Evolutionary conservation across 2,797 vertebrate genomes (phyloP), one percentile per base, ranked within the genome.

Genomic region (Myripristis murdjan): DNA sequence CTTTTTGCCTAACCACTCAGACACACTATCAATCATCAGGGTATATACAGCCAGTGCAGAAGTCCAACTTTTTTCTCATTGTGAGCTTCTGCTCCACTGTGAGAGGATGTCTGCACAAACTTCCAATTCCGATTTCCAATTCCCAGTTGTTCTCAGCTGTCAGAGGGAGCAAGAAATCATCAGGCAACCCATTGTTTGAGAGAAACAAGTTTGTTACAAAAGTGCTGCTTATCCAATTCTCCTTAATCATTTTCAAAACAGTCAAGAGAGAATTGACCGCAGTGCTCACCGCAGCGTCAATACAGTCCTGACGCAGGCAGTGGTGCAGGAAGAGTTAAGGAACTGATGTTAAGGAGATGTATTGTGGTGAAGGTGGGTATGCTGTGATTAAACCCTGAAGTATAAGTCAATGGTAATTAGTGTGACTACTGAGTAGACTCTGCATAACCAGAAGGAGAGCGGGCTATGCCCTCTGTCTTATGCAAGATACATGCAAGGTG

Each of bases 151-250:
- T 69, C 56, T 82, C 66, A 52, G 58, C 59, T 75, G 63, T 80
- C 52, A 8, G 28, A 83, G 43, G 55, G 55, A 58, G 59, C 60
- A 33, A 70, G 67, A 71, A 78, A 82, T 74, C 11, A 64, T 77
- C 53, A 65, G 70, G 56, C 53, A 18, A 67, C 61, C 63, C 65
- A 7, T 70, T 74, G 52, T 73, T 77, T 86, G 74, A 20, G 1
- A 70, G 51, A 60, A 61, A 58, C 3, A 55, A 15, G 53, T 67
- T 85, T 83, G 64, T 60, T 75, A 46, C 69, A 68, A 48, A 70
- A 47, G n/a, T n/a, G n/a, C n/a, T 79, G 78, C 74, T 81, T 86
- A 73, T 84, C 86, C 72, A 73, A 51, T 75, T 43, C 60, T 47
- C 62, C 52, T 80, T 73, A 63, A 75, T 81, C 57, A 49, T 76